Evolutionary conservation across 1,140 invertebrate genomes (phyloP), one percentile per base, ranked within the genome.

Genomic region (roundworm (Caenorhabditis elegans)): DNA sequence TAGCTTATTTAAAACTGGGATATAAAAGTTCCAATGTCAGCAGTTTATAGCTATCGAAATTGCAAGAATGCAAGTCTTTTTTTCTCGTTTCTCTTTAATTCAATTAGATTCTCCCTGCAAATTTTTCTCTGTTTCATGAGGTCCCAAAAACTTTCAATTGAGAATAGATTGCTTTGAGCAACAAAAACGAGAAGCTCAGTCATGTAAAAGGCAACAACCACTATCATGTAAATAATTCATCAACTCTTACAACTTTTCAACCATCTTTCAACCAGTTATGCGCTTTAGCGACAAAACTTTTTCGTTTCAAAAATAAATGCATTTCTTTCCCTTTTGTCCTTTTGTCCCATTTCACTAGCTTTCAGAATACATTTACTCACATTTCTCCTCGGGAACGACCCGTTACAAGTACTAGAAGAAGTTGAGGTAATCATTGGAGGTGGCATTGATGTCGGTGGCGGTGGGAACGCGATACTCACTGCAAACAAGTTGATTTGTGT

Each of bases 211-310:
- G 60, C 60, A 39, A 24, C 60, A 70, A 15, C 39, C 28, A 43
- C 60, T 70, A 70, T 70, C 60, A 70, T 24, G 31, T 70, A 34
- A 70, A 70, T 70, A 70, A 70, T 70, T 70, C 60, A 70, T 70
- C 34, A 39, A 39, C 60, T 70, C 34, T 70, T 39, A 70, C 60
- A 70, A 70, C 60, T 70, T 70, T 70, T 60, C 55, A 2, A n/a
- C 19, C 11, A 11, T 19, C 28, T 26, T 70, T 19, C 60, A 36
- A 70, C 60, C 19, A 39, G 31, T 60, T 60, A 51, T 51, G 19
- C 49, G 8, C 26, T 51, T n/a, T n/a, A n/a, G n/a, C n/a, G n/a
- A n/a, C 49, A 2, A 55, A 31, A 55, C 5, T 8, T 55, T 55
- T 55, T 55, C 28, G 19, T n/a, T n/a, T n/a, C n/a, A 22, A 60